A percentile compares a stretch with the other conserved stretches of the same genome.
Evolutionary conservation across 2,113 vertebrate genomes (phyloP).

Genomic region (Scopus umbretta): DNA sequence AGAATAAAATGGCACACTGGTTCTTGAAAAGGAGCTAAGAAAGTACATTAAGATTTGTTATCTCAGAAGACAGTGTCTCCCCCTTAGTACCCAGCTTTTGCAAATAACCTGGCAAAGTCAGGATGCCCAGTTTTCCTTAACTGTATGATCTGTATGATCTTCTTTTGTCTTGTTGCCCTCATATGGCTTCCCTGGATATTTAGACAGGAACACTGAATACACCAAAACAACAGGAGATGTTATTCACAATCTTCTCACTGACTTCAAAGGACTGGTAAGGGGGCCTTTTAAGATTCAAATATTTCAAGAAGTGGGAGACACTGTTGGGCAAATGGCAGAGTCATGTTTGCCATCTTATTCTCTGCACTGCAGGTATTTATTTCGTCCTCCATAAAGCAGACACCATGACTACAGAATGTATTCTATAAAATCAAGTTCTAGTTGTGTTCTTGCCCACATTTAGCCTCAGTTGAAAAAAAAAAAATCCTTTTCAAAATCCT

Average conservation of each 20-base stretch:
- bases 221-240: neutral
- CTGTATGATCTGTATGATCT: neutral
- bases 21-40: neutral
- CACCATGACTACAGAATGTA: rapidly evolving
- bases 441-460: neutral
- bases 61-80: neutral
- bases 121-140: neutral
- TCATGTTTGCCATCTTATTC: neutral
- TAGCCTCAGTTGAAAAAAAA: neutral
- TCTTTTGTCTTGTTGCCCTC: neutral
- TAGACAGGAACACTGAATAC: neutral
- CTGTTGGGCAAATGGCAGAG: neutral
- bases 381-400: neutral
- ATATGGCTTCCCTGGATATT: neutral
- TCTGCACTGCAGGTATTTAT: conserved; percentile 13
- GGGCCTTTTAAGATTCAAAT: neutral
- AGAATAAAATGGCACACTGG: neutral
- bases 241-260: neutral
- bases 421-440: neutral
- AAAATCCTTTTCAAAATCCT: neutral
- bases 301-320: neutral
- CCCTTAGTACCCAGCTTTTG: neutral
- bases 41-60: neutral
- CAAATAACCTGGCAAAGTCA: neutral
- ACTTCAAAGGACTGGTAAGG: neutral